phyloP scores from a whole-genome alignment of 2,113 vertebrate genomes.

The Echinops telfairi region DNA sequence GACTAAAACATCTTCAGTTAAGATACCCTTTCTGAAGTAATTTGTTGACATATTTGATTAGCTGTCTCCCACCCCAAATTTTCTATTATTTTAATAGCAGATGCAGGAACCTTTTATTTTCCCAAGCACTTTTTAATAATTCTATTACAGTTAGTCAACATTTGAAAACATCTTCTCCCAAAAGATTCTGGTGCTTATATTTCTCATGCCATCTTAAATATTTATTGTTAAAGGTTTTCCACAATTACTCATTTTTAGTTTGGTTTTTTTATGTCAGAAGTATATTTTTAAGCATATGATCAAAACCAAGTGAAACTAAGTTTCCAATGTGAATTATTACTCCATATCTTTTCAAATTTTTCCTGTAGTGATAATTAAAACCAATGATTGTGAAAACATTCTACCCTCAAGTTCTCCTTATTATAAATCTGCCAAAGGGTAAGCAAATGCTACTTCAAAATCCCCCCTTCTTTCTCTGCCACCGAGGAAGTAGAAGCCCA shows the following conservation, averaged over 20 bases:
- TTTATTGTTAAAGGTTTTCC: not conserved
- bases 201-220: slow-evolving; percentile 52
- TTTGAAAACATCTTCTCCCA: slow-evolving; percentile 56
- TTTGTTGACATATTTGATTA: slow-evolving; percentile 57
- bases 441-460: slow-evolving; percentile 46
- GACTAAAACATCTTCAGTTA: slow-evolving; percentile 44
- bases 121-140: slow-evolving; percentile 53
- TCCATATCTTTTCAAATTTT: slow-evolving; percentile 5
- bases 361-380: slow-evolving; percentile 24
- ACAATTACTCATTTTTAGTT: slow-evolving; percentile 1
- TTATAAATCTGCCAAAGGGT: not conserved
- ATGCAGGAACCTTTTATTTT: slow-evolving; percentile 12
- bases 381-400: not conserved
- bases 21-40: slow-evolving; percentile 31
- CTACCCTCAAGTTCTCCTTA: not conserved
- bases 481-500: slow-evolving; percentile 32
- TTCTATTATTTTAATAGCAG: slow-evolving; percentile 48
- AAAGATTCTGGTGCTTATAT: slow-evolving; percentile 54
- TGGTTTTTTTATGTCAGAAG: too few species aligned
- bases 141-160: slow-evolving; percentile 19
- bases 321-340: not conserved
- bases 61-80: not conserved
- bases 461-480: slow-evolving; percentile 3
- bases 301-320: slow-evolving; percentile 16
- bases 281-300: not conserved